A percentile compares a stretch with the other conserved stretches of the same genome.
Evolutionary conservation across 2,113 vertebrate genomes (phyloP).

Genomic region (Coryphaenoides rupestris): DNA sequence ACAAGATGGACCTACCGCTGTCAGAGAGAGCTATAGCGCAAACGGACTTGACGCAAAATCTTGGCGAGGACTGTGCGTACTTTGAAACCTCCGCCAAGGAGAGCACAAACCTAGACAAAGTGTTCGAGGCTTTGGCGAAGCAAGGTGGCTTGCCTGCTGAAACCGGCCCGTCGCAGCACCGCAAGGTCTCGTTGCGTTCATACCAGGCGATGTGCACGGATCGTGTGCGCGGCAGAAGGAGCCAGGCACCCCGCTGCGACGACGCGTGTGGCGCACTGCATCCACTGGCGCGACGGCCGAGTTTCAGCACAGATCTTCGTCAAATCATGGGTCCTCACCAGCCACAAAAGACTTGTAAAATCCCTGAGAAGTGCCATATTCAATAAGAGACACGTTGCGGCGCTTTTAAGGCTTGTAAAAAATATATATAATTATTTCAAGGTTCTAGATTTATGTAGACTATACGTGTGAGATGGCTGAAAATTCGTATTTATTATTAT

Average conservation of each 20-base stretch:
- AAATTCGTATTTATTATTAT: too few relatives aligned
- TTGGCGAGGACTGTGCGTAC: slow-evolving; percentile 63
- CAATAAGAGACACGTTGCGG: slow-evolving; percentile 48
- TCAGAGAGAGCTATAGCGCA: slow-evolving; percentile 44
- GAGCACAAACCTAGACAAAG: slow-evolving; percentile 67
- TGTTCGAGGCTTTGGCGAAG: slow-evolving; percentile 69
- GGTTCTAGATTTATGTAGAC: too few relatives aligned
- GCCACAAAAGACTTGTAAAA: slow-evolving; percentile 40
- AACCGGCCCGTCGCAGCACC: slow-evolving; percentile 72
- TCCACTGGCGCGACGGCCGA: slow-evolving; percentile 70
- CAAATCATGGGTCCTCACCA: slow-evolving; percentile 58
- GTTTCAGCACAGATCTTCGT: slow-evolving; percentile 70
- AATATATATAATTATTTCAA: too few relatives aligned
- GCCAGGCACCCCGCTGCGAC: slow-evolving; percentile 22
- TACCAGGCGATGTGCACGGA: slow-evolving; percentile 62
- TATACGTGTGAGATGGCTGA: too few relatives aligned
- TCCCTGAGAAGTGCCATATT: slow-evolving; percentile 60
- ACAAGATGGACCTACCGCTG: slow-evolving; percentile 66
- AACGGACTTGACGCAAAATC: slow-evolving; percentile 48
- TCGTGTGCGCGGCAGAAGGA: slow-evolving; percentile 17
- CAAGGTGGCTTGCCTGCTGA: slow-evolving; percentile 70
- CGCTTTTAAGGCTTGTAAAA: background rate
- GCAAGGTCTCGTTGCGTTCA: slow-evolving; percentile 70
- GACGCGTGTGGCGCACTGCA: slow-evolving; percentile 63
- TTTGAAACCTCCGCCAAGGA: slow-evolving; percentile 77